Percentiles rank a stretch among this genome's conserved stretches.
These are phyloP conservation scores for Serrognathus titanus DNA, from an alignment of 2,888 invertebrate genomes.

Conservation along the genomic window DNA sequence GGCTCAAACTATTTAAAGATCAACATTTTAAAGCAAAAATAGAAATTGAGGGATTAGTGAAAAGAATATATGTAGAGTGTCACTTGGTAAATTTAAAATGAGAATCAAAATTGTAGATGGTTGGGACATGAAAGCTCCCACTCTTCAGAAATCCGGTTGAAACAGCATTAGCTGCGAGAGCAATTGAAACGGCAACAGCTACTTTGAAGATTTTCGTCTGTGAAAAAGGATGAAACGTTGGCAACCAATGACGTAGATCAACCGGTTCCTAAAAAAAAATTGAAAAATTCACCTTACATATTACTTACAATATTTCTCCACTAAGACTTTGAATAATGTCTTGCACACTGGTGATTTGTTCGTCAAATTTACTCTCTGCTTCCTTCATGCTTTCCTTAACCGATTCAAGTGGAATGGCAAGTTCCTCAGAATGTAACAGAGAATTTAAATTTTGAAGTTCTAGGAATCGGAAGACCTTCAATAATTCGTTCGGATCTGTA, in stretches of 20 bases:
- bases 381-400: constrained; percentile 50
- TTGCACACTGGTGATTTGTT: constrained; percentile 46
- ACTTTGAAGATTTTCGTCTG: too few relatives aligned
- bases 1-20: too few relatives aligned
- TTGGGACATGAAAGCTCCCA: too few relatives aligned
- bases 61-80: too few relatives aligned
- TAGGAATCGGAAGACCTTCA: constrained; percentile 57
- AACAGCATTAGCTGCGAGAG: too few relatives aligned
- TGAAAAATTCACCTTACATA: neutral
- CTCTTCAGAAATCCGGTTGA: too few relatives aligned
- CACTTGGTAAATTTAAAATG: too few relatives aligned
- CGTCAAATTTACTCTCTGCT: constrained; percentile 46
- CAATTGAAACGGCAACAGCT: too few relatives aligned
- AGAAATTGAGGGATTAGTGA: neutral
- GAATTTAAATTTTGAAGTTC: constrained; percentile 64
- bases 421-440: constrained; percentile 57
- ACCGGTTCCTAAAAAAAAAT: neutral
- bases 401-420: constrained; percentile 53
- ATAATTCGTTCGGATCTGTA: constrained; percentile 53
- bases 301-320: constrained; percentile 39
- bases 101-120: neutral
- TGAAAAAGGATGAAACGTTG: too few relatives aligned
- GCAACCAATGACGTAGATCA: too few relatives aligned
- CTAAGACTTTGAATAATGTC: constrained; percentile 48
- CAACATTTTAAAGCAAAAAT: neutral